Evolutionary conservation across 2,888 invertebrate genomes (phyloP).

Genomic region (Tiphia femorata): DNA sequence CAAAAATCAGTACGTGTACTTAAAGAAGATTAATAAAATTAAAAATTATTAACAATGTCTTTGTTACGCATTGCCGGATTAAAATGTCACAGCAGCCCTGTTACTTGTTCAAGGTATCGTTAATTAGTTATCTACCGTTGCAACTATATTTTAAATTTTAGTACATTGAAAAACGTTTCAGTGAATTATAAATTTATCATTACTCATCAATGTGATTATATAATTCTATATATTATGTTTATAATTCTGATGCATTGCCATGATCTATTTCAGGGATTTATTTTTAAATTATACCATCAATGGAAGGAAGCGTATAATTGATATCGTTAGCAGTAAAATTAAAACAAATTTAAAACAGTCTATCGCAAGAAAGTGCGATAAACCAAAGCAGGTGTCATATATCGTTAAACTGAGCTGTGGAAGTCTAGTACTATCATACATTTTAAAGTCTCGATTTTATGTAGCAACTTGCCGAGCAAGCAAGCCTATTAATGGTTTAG

Average conservation of each 20-base stretch:
- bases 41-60: conserved; percentile 23
- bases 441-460: conserved; percentile 29
- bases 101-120: conserved; percentile 29
- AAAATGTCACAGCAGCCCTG: conserved; percentile 9
- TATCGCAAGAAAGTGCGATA: background rate
- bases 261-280: conserved; percentile 23
- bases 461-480: conserved; percentile 26
- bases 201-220: background rate
- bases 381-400: conserved; percentile 7
- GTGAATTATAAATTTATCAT: background rate
- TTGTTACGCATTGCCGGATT: conserved; percentile 29
- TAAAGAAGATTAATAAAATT: background rate
- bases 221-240: background rate
- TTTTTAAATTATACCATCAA: conserved; percentile 14
- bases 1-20: too few relatives aligned
- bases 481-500: conserved; percentile 16
- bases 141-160: background rate
- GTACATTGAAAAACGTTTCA: background rate
- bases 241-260: background rate
- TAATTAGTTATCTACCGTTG: background rate
- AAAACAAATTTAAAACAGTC: conserved; percentile 2
- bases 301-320: conserved; percentile 7
- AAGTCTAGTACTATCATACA: conserved; percentile 33
- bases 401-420: conserved; percentile 39
- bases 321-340: conserved; percentile 21